phyloP scores from a whole-genome alignment of 2,797 vertebrate species.

The Onychomys arenicola region DNA sequence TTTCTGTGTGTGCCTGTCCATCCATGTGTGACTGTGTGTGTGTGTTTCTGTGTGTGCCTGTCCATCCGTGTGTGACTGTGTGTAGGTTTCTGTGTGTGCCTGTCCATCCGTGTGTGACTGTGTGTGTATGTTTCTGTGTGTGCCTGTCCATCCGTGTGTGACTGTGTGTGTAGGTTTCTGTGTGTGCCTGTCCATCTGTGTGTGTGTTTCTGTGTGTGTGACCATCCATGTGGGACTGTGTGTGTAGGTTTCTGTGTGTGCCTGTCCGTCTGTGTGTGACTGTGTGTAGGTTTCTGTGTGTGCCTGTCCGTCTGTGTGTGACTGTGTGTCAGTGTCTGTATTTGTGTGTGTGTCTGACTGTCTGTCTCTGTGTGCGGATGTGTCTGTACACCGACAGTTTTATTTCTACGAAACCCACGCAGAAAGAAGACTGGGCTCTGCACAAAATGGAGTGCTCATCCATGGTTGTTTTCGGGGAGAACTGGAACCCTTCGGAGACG shows the following conservation, averaged over 20 bases:
- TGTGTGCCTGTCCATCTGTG: not conserved
- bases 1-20: not conserved
- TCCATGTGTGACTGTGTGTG: not conserved
- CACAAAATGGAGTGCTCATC: constrained; percentile 97
- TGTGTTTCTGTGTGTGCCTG: not conserved
- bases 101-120: not conserved
- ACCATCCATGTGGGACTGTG: no score
- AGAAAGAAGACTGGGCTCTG: constrained; percentile 97
- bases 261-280: not conserved
- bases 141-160: not conserved
- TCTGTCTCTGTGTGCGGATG: not conserved
- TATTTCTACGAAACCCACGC: constrained; percentile 76
- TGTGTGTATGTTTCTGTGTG: not conserved
- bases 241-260: not conserved
- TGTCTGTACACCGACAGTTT: not conserved
- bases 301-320: not conserved
- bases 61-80: not conserved
- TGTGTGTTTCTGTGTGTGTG: no score
- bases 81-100: not conserved
- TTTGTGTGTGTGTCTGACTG: not conserved
- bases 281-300: no score
- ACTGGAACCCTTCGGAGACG: constrained; percentile 95
- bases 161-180: not conserved
- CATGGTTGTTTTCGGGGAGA: constrained; percentile 93
- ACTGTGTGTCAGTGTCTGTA: not conserved